phyloP scores from a whole-genome alignment of 2,113 vertebrate genomes.

The Montifringilla adamsi region DNA sequence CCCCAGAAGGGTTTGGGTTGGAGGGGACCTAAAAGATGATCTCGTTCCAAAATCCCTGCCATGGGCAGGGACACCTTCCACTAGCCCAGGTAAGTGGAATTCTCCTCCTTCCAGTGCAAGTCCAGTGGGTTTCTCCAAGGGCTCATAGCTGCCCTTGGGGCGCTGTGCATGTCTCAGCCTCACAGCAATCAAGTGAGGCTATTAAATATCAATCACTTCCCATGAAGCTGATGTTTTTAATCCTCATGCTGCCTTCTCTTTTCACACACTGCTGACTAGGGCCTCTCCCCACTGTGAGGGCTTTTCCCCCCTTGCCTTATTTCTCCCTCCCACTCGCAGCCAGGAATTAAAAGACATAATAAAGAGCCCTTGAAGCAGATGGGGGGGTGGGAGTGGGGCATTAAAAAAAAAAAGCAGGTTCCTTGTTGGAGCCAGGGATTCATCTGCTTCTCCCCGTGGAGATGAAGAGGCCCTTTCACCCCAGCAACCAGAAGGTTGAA shows the following conservation, averaged over 20 bases:
- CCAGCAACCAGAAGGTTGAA: constrained; percentile 62
- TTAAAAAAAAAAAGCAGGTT: neutral
- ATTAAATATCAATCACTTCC: constrained; percentile 24
- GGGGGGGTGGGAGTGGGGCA: neutral
- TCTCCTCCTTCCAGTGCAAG: neutral
- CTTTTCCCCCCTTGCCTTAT: neutral
- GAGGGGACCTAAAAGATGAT: neutral
- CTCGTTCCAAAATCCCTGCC: neutral
- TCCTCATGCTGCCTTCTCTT: neutral
- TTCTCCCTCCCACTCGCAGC: neutral
- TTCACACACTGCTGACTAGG: constrained; percentile 24
- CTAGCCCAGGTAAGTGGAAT: neutral
- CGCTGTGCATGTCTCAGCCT: neutral
- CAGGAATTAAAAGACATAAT: constrained; percentile 50
- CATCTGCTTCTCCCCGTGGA: constrained; percentile 38
- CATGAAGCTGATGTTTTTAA: constrained; percentile 41
- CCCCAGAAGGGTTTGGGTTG: neutral
- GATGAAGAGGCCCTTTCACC: constrained; percentile 65
- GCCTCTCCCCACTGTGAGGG: neutral
- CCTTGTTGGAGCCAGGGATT: constrained; percentile 34
- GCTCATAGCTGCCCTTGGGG: neutral
- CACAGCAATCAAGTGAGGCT: neutral
- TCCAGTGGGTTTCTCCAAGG: neutral
- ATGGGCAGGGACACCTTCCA: neutral
- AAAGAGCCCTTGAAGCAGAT: neutral